Conservation (phyloP, 2,888 invertebrate genomes). For the Siphlonurus alternatus region DNA sequence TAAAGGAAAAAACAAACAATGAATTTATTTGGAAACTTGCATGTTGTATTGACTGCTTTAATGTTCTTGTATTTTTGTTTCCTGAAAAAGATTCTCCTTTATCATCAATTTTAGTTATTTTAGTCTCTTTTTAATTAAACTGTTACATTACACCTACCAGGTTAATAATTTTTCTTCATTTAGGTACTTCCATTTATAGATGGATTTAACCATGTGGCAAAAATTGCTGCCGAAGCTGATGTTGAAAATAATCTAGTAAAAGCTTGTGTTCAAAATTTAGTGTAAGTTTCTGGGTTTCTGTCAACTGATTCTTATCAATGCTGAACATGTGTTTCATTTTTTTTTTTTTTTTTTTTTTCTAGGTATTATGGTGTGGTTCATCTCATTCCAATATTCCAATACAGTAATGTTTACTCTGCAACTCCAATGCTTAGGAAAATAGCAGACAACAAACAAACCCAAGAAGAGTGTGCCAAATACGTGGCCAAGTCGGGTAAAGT, state of each 20-base stretch:
- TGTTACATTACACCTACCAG: too few relatives aligned
- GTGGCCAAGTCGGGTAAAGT: constrained; percentile 48
- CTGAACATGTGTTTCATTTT: background rate
- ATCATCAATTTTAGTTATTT: too few relatives aligned
- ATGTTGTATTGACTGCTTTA: too few relatives aligned
- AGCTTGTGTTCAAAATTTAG: constrained; percentile 81
- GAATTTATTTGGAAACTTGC: too few relatives aligned
- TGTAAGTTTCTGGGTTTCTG: constrained; percentile 36
- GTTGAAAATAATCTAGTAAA: constrained; percentile 89
- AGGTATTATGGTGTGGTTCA: constrained; percentile 54
- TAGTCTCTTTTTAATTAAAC: too few relatives aligned
- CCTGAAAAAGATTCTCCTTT: too few relatives aligned
- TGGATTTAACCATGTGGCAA: constrained; percentile 80
- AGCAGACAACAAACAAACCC: constrained; percentile 44
- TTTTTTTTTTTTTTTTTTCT: constrained; percentile 14
- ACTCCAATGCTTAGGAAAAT: constrained; percentile 55
- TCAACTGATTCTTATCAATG: background rate
- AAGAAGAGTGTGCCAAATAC: constrained; percentile 52
- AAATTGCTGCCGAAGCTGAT: constrained; percentile 77
- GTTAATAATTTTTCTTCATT: constrained; percentile 15
- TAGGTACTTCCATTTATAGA: constrained; percentile 74
- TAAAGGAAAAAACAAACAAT: too few relatives aligned
- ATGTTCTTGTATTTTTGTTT: too few relatives aligned
- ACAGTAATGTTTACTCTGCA: constrained; percentile 69
- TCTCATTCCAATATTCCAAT: constrained; percentile 64